Evolutionary conservation across 2,113 vertebrate genomes (phyloP), one percentile per base, ranked within the genome.

Genomic region (Gallinago undulata): DNA sequence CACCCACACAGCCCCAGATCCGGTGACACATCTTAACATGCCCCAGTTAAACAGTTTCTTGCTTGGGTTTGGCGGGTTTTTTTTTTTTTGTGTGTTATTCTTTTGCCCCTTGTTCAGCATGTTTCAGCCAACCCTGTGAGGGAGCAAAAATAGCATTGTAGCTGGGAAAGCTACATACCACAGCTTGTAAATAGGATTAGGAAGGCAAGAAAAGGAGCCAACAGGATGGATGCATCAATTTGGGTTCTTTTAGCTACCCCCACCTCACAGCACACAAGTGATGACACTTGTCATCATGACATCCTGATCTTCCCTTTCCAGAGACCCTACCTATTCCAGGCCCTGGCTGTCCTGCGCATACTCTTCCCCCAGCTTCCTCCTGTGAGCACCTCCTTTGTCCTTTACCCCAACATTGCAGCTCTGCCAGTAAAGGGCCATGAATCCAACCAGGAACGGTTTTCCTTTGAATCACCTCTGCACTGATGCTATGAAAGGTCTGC

Each of bases 271-370:
- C 57, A 48, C 11, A 74, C 11, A 14, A 75, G 24, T 4, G 4
- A 27, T 4, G 4, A 24, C 33, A 24, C 8, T 41, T 23, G 8
- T 51, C 33, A 62, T 19, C 0, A 0, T 15, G 31, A 33, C 39
- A 87, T 55, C 53, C 25, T 45, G 28, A 66, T n/a, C 31, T 47
- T 77, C 48, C 27, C 35, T 72, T 75, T 31, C 19, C 45, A 80
- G 30, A 47, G 11, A 69, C 24, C 47, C 16, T 43, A 23, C 51
- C 16, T 37, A 23, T 11, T 5, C 25, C 37, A 60, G 37, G 27
- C 9, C 31, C 35, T 60, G 27, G 35, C 8, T 7, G 5, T 22
- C 41, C 43, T 53, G 47, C n/a, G 7, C 17, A 79, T 16, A 13
- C 11, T 79, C 15, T 28, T 68, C 7, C 33, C 10, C 1, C n/a